These are phyloP conservation scores for Sturnira hondurensis DNA, from an alignment of 2,113 vertebrate genomes.

Conservation along the genomic window DNA sequence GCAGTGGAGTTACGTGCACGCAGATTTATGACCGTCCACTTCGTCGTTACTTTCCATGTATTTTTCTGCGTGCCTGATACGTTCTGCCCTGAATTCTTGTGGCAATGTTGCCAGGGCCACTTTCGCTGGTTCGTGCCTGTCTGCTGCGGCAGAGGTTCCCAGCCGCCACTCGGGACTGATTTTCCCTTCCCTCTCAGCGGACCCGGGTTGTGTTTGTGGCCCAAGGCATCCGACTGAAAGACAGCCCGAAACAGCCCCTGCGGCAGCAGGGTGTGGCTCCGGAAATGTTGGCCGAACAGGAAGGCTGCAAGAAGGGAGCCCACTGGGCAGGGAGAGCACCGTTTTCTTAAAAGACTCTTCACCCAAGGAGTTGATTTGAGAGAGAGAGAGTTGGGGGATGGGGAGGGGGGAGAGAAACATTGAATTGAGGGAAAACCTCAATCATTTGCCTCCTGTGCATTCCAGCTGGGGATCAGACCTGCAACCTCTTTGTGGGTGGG, in stretches of 20 bases:
- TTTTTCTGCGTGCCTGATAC: background rate
- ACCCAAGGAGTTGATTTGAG: too few relatives aligned
- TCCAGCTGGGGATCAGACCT: too few relatives aligned
- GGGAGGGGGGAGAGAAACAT: background rate
- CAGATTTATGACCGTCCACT: background rate
- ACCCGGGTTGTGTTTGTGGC: background rate
- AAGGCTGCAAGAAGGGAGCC: background rate
- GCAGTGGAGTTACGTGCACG: background rate
- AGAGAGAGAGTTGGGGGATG: too few relatives aligned
- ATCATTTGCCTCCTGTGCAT: too few relatives aligned
- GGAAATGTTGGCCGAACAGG: background rate
- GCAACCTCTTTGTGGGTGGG: too few relatives aligned
- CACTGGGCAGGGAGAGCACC: fast-evolving
- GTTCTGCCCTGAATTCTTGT: background rate
- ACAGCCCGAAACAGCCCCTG: background rate
- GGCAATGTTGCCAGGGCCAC: background rate
- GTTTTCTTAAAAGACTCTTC: background rate
- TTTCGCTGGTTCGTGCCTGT: background rate
- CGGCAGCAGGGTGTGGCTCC: background rate
- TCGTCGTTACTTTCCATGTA: background rate
- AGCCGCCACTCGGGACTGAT: background rate
- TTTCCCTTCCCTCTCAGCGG: background rate
- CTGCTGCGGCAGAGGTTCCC: background rate
- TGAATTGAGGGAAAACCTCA: background rate
- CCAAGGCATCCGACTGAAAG: background rate